Conservation (phyloP, 2,797 vertebrate genomes). For the Galaxias olidus region DNA sequence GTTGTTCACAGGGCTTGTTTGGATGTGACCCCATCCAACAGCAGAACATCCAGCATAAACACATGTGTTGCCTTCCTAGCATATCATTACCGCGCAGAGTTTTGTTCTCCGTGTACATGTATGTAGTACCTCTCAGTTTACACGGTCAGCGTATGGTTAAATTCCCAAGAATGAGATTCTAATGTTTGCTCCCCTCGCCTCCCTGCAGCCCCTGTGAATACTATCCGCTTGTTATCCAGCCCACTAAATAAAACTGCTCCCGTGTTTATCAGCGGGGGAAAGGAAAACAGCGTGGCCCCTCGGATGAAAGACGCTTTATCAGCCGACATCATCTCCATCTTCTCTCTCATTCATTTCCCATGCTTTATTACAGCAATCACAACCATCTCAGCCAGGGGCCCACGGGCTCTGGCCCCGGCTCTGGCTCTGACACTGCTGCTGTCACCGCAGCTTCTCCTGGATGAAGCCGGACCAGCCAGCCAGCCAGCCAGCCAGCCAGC, state of each 20-base stretch:
- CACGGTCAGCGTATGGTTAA: slow-evolving; percentile 29
- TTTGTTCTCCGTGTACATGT: slow-evolving; percentile 29
- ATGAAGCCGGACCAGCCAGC: slow-evolving; percentile 10
- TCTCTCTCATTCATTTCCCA: slow-evolving; percentile 55
- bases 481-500: slow-evolving; percentile 26
- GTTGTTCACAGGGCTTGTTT: too few relatives aligned
- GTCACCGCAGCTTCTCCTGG: slow-evolving; percentile 21
- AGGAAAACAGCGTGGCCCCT: slow-evolving; percentile 53
- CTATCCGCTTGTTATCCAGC: slow-evolving; percentile 55
- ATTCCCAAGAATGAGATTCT: slow-evolving; percentile 31
- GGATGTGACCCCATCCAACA: too few relatives aligned
- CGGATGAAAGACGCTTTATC: slow-evolving; percentile 65
- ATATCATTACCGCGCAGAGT: slow-evolving; percentile 22
- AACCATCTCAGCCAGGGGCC: slow-evolving; percentile 57
- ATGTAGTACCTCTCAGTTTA: slow-evolving; percentile 20
- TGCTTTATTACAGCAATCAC: slow-evolving; percentile 69
- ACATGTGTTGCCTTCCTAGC: background rate
- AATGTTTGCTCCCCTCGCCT: slow-evolving; percentile 59
- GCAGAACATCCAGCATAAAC: too few relatives aligned
- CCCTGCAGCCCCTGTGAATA: slow-evolving; percentile 45
- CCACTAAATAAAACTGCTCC: slow-evolving; percentile 62
- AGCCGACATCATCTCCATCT: slow-evolving; percentile 44
- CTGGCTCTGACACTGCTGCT: slow-evolving; percentile 20
- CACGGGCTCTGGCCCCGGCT: slow-evolving; percentile 23
- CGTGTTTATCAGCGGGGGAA: slow-evolving; percentile 60